Base-by-base conservation (phyloP, 2,113 vertebrate genomes). In the Psilopogon haemacephalus region DNA sequence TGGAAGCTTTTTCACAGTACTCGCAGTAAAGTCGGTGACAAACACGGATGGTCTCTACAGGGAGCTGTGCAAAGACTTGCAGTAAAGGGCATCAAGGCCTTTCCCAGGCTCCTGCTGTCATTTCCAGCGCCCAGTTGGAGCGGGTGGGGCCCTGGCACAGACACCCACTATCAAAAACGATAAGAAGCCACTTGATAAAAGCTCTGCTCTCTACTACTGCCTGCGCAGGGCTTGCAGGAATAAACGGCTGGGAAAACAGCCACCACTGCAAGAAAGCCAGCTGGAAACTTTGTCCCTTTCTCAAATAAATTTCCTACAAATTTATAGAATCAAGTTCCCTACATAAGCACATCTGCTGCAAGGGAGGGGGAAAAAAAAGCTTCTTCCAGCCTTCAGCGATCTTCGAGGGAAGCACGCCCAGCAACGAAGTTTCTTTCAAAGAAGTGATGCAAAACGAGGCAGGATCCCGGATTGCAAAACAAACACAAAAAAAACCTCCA, bases 391-490 rank as follows among this genome's bases (percentile, higher is more conserved):
- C 84, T 73, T 56, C 33, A 69, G 71, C 12, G 44, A 86, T 38
- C 67, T 65, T 23, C 3, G n/a, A 50, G 88, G 48, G 79, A 67
- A 86, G 73, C 59, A 79, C 48, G 55, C 60, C 86, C 86, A 73
- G 70, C 58, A 76, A 1, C 72, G 52, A 76, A 70, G 30, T 74
- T 86, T 63, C 88, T 91, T 88, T 77, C 60, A 91, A 88, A 79
- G 33, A 63, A 89, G 15, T 2, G 85, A 87, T 86, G 75, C 70
- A 55, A 76, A 90, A n/a, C 1, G 4, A 80, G 65, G 68, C 68
- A 37, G 38, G 33, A 73, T 37, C 30, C 67, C 56, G 10, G 60
- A 71, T 12, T 75, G 56, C 68, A 90, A 91, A 72, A 93, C 10
- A 62, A 82, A 70, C 35, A 44, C 9, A 28, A 26, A 8, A 12